Evolutionary conservation across 2,888 invertebrate species (phyloP).

Genomic region (Athripsodes cinereus): DNA sequence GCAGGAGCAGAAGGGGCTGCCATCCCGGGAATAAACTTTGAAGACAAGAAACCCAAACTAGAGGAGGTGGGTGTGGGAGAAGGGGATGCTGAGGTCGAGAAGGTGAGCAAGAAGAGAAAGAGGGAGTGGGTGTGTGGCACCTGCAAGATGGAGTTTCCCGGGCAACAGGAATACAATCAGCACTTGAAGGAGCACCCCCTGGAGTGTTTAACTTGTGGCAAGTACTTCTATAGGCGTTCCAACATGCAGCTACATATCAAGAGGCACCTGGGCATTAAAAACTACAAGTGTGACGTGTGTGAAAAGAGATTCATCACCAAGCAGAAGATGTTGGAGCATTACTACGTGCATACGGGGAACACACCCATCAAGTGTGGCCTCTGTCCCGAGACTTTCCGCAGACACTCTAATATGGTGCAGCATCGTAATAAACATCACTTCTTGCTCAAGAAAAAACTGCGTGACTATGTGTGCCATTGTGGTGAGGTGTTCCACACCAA

Average conservation of each 20-base stretch:
- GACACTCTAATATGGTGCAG: constrained; percentile 80
- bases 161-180: constrained; percentile 61
- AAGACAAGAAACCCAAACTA: constrained; percentile 41
- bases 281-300: constrained; percentile 66
- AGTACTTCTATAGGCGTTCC: constrained; percentile 67
- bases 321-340: constrained; percentile 76
- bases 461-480: constrained; percentile 70
- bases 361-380: constrained; percentile 74
- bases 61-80: constrained; percentile 31
- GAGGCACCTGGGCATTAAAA: constrained; percentile 73
- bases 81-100: constrained; percentile 28
- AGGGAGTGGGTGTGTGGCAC: constrained; percentile 44
- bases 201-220: constrained; percentile 77
- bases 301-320: constrained; percentile 77
- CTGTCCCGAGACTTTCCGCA: constrained; percentile 73
- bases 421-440: constrained; percentile 75
- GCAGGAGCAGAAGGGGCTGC: constrained; percentile 22
- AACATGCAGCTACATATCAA: constrained; percentile 74
- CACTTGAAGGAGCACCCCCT: constrained; percentile 76
- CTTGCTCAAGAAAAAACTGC: constrained; percentile 60
- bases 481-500: constrained; percentile 78
- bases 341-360: constrained; percentile 76
- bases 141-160: constrained; percentile 61
- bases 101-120: constrained; percentile 32
- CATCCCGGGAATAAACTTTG: constrained; percentile 28